phyloP scores from a whole-genome alignment of 1,140 invertebrate genomes.

The Popillia japonica region DNA sequence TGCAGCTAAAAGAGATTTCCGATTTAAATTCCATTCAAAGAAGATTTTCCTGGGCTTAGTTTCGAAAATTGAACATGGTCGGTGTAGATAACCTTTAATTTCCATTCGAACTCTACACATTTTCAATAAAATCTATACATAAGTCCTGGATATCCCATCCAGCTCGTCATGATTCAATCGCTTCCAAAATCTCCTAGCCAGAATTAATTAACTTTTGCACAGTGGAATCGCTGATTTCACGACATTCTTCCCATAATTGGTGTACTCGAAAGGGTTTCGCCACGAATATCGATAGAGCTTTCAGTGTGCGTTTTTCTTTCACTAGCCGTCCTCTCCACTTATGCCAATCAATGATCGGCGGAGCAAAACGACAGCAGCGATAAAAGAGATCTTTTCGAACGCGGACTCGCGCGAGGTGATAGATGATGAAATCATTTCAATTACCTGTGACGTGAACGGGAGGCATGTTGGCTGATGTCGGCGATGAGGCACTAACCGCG shows the following conservation, averaged over 20 bases:
- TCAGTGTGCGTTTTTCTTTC: too few relatives aligned
- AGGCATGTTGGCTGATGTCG: constrained; percentile 30
- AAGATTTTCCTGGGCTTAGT: too few relatives aligned
- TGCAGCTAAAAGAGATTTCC: too few relatives aligned
- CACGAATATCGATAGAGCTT: not conserved
- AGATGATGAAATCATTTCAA: constrained; percentile 9
- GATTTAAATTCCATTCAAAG: too few relatives aligned
- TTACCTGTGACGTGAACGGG: constrained; percentile 40
- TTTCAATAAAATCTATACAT: too few relatives aligned
- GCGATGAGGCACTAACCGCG: not conserved
- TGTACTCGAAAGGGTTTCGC: not conserved
- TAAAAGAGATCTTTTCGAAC: not conserved
- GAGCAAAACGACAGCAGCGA: not conserved
- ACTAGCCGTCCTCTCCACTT: too few relatives aligned
- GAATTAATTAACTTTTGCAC: not conserved
- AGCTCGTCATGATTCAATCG: too few relatives aligned
- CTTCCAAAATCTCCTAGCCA: too few relatives aligned
- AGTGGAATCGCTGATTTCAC: not conserved
- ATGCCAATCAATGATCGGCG: not conserved
- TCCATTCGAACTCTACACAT: too few relatives aligned
- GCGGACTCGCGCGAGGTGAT: not conserved
- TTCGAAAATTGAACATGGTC: too few relatives aligned
- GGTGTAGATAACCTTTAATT: too few relatives aligned
- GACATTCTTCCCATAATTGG: constrained; percentile 3
- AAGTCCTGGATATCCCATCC: too few relatives aligned